These are phyloP conservation scores for Parazoanthus atlanticus DNA, from an alignment of 92 coral and sea anemone species.

Conservation along the genomic window DNA sequence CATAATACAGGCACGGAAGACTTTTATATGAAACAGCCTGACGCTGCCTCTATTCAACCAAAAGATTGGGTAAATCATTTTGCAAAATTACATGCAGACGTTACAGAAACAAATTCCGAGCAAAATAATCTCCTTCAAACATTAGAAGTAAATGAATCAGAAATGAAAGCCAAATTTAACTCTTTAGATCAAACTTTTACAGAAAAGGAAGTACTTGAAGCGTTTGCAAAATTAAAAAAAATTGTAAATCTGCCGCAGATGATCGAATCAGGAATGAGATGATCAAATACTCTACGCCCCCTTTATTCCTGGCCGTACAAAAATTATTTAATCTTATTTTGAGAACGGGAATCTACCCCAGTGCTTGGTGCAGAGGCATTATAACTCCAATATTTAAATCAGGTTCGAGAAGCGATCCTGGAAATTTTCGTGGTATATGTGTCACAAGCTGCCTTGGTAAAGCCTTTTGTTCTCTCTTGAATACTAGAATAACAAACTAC, in stretches of 20 bases:
- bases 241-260: constrained; percentile 48
- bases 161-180: neutral
- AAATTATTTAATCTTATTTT: constrained; percentile 55
- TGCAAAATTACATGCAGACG: too few species aligned
- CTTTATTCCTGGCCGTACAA: neutral
- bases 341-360: constrained; percentile 45
- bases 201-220: constrained; percentile 26
- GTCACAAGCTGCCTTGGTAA: constrained; percentile 50
- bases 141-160: neutral
- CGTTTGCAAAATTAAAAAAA: neutral
- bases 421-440: constrained; percentile 56
- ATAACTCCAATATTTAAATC: constrained; percentile 58
- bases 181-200: constrained; percentile 35
- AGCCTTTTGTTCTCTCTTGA: constrained; percentile 27
- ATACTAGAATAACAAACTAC: constrained; percentile 15
- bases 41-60: too few species aligned
- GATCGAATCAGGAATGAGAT: constrained; percentile 58
- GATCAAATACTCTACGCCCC: constrained; percentile 34
- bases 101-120: too few species aligned
- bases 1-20: too few species aligned
- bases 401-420: constrained; percentile 30
- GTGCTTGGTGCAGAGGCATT: neutral
- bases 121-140: too few species aligned
- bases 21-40: too few species aligned
- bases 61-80: too few species aligned